Evolutionary conservation across 2,888 invertebrate species (phyloP).

Genomic region (Melanophora roralis): DNA sequence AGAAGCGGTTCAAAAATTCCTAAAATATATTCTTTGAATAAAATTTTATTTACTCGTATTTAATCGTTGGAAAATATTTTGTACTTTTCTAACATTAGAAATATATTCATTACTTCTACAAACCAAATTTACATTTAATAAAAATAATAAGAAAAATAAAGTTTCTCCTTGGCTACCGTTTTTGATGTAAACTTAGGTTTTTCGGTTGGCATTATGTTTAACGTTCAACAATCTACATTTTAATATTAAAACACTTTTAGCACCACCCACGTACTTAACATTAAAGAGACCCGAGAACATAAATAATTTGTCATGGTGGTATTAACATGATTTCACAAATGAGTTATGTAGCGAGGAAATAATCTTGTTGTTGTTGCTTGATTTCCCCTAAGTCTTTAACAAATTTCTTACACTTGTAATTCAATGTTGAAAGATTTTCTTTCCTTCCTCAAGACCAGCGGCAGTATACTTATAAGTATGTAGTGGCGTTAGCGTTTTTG

Average conservation of each 20-base stretch:
- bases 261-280: background rate
- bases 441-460: background rate
- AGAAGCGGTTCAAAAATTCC: background rate
- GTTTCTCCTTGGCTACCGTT: too few species aligned
- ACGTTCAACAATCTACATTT: too few species aligned
- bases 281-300: background rate
- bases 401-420: background rate
- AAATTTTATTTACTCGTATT: too few species aligned
- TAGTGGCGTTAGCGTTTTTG: background rate
- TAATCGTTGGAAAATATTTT: background rate
- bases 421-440: background rate
- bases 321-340: conserved; percentile 2
- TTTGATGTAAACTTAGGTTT: too few species aligned
- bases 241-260: too few species aligned
- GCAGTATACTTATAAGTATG: background rate
- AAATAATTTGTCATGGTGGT: conserved; percentile 23
- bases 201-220: too few species aligned
- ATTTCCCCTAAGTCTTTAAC: background rate
- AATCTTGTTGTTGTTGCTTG: background rate
- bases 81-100: too few species aligned
- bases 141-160: too few species aligned
- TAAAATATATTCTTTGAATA: background rate
- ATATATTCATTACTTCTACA: too few species aligned
- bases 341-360: background rate
- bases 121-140: too few species aligned